These are phyloP conservation scores for Eclectus roratus DNA, from an alignment of 2,113 vertebrate species.

Conservation along the genomic window DNA sequence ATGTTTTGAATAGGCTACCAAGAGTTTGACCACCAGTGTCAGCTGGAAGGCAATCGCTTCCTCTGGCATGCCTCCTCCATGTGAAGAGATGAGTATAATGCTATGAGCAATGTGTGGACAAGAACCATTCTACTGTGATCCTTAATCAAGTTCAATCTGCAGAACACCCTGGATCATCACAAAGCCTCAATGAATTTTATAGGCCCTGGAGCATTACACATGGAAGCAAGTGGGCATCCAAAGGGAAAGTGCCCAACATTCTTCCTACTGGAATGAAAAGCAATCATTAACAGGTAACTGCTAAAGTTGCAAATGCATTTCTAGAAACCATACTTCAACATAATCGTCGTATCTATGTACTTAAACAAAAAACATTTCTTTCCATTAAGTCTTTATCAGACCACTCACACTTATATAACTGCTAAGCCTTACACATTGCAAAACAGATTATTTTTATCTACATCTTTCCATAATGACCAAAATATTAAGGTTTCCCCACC, in stretches of 20 bases:
- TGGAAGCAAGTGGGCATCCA: not conserved
- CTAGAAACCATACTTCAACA: not conserved
- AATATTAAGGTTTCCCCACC: not conserved
- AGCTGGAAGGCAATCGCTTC: not conserved
- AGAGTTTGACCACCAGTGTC: not conserved
- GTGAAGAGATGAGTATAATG: not conserved
- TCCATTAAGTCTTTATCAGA: not conserved
- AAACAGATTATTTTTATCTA: not conserved
- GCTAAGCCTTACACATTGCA: not conserved
- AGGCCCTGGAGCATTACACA: not conserved
- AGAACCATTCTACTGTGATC: not conserved
- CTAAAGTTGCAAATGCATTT: not conserved
- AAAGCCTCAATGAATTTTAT: not conserved
- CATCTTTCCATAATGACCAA: not conserved
- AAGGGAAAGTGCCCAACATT: not conserved
- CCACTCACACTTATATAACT: not conserved
- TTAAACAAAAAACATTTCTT: not conserved
- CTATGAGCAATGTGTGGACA: not conserved
- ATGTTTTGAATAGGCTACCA: accelerated
- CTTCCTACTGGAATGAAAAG: not conserved
- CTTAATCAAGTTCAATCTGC: not conserved
- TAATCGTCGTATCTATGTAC: not conserved
- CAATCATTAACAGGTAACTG: not conserved
- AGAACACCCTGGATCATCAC: not conserved
- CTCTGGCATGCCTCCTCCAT: not conserved